phyloP scores from a whole-genome alignment of 1,140 invertebrate species.

The Tetranychus cinnabarinus region DNA sequence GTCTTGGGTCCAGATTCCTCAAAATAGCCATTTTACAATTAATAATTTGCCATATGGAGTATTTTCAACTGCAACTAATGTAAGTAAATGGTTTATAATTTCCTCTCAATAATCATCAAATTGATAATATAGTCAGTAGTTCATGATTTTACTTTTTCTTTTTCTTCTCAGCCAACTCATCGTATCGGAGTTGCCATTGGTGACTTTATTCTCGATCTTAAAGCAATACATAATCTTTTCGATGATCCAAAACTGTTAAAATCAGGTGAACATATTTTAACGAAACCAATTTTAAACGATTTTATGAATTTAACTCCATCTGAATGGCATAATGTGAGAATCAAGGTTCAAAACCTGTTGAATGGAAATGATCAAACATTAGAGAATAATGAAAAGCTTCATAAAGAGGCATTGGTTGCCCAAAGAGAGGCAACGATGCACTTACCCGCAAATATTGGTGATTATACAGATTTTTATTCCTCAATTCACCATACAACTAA shows the following conservation, averaged over 20 bases:
- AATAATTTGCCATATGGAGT: slow-evolving; percentile 92
- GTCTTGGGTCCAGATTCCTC: too few species aligned
- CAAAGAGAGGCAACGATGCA: slow-evolving; percentile 64
- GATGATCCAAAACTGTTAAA: slow-evolving; percentile 39
- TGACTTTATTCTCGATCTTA: slow-evolving; percentile 63
- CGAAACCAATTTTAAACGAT: slow-evolving; percentile 48
- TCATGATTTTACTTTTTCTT: neutral
- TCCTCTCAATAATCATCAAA: neutral
- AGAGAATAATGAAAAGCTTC: slow-evolving; percentile 33
- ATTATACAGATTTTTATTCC: slow-evolving; percentile 98
- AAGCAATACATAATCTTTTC: slow-evolving; percentile 53
- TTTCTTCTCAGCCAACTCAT: slow-evolving; percentile 33
- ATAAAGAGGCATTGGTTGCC: slow-evolving; percentile 41
- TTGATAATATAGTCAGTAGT: neutral
- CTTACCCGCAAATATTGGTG: slow-evolving; percentile 68
- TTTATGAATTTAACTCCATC: slow-evolving; percentile 65
- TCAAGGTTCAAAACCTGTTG: slow-evolving; percentile 44
- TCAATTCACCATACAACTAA: slow-evolving; percentile 93
- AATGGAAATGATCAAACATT: slow-evolving; percentile 35
- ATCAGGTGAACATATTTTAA: slow-evolving; percentile 52
- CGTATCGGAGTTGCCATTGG: slow-evolving; percentile 90
- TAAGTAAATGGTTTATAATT: slow-evolving; percentile 25
- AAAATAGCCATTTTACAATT: slow-evolving; percentile 51
- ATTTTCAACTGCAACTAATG: slow-evolving; percentile 62
- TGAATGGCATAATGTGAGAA: slow-evolving; percentile 60